A percentile compares a stretch with the other conserved stretches of the same genome.
These are phyloP conservation scores for Cyrtonyx montezumae DNA, from an alignment of 2,113 vertebrate genomes.

Conservation along the genomic window DNA sequence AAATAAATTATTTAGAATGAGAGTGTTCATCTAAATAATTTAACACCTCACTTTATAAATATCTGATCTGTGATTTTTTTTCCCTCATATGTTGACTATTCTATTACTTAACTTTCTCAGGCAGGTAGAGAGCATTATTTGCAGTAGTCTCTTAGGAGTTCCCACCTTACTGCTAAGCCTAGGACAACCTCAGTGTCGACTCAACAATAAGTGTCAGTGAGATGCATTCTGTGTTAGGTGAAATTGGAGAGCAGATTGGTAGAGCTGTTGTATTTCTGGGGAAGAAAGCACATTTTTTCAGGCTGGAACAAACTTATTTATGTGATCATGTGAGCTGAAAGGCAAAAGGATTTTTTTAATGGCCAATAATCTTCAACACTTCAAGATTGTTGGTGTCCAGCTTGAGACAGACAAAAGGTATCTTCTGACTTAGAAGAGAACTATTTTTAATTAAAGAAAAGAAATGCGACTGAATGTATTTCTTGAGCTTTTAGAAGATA, in stretches of 20 bases:
- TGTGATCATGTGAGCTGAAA: background rate
- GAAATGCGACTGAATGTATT: background rate
- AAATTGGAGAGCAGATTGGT: background rate
- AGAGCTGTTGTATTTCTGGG: background rate
- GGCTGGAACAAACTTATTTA: background rate
- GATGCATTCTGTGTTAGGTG: background rate
- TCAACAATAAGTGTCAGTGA: background rate
- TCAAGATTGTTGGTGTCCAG: background rate
- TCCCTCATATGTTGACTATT: background rate
- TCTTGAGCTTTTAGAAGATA: background rate
- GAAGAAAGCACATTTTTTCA: background rate
- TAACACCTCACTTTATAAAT: background rate
- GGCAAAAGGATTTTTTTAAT: background rate
- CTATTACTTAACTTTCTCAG: background rate
- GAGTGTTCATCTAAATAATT: background rate
- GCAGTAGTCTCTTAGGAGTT: background rate
- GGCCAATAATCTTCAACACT: background rate
- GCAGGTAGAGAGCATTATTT: background rate
- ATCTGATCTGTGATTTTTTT: background rate
- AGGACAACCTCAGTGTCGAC: background rate
- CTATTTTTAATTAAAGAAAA: constrained; percentile 43
- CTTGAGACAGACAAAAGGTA: background rate
- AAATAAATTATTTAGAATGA: background rate
- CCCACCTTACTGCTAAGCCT: background rate
- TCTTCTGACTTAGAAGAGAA: background rate